Percentiles rank a stretch among this genome's conserved stretches.
These are phyloP conservation scores for Beris chalybata DNA, from an alignment of 2,888 invertebrate genomes.

Conservation along the genomic window DNA sequence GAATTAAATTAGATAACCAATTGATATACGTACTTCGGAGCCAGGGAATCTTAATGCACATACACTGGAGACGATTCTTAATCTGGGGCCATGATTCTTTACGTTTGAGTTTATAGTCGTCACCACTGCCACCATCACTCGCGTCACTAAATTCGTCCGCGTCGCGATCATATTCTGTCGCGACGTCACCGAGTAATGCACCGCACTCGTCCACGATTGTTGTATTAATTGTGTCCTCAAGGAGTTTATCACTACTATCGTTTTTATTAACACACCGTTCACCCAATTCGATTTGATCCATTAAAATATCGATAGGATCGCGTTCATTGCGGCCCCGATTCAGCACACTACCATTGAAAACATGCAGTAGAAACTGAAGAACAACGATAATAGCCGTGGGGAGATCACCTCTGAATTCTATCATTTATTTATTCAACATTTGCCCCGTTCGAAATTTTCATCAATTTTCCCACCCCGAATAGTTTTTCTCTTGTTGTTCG, in stretches of 20 bases:
- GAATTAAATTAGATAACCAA: too few relatives aligned
- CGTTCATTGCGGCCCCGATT: conserved; percentile 7
- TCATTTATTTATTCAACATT: conserved; percentile 17
- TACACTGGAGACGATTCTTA: conserved; percentile 37
- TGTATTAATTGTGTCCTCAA: too few relatives aligned
- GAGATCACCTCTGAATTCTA: conserved; percentile 30
- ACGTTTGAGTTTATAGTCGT: conserved; percentile 12
- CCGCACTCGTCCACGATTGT: too few relatives aligned
- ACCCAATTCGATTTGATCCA: conserved; percentile 14
- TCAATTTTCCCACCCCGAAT: not conserved
- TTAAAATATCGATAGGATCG: conserved; percentile 18
- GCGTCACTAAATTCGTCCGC: conserved; percentile 15
- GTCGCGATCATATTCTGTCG: conserved; percentile 7
- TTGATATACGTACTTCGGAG: conserved; percentile 41
- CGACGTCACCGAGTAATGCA: too few relatives aligned
- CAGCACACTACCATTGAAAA: conserved; percentile 32
- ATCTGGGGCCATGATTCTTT: conserved; percentile 38
- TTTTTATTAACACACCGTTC: conserved; percentile 2
- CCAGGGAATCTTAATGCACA: conserved; percentile 42
- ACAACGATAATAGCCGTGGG: conserved; percentile 36
- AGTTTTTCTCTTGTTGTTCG: not conserved
- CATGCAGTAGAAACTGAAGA: conserved; percentile 33
- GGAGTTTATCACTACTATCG: conserved; percentile 4
- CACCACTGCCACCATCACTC: conserved; percentile 15
- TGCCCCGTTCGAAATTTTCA: conserved; percentile 1